phyloP scores from a whole-genome alignment of 2,888 invertebrate genomes.

The Diarsia dahlii region DNA sequence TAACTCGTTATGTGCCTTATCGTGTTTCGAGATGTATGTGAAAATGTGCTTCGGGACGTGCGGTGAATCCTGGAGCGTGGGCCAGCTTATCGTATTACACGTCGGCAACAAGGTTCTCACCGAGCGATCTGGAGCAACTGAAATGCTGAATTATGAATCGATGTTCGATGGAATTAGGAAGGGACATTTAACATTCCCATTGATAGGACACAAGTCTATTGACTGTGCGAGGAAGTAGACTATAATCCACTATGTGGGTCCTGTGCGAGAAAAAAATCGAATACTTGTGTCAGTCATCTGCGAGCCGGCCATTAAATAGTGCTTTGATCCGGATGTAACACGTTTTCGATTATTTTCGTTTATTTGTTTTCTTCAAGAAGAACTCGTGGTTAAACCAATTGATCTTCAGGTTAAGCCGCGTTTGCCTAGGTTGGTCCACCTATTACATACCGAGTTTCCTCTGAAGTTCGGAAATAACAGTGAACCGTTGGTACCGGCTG shows the following conservation, averaged over 20 bases:
- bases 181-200: not conserved
- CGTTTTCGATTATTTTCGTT: not conserved
- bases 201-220: not conserved
- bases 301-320: too few relatives aligned
- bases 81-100: slow-evolving; percentile 72
- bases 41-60: slow-evolving; percentile 71
- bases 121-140: slow-evolving; percentile 44
- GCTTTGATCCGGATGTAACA: not conserved
- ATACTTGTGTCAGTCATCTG: too few relatives aligned
- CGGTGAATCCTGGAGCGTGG: slow-evolving; percentile 62
- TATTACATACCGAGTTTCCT: too few relatives aligned
- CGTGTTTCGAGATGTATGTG: slow-evolving; percentile 68
- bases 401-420: too few relatives aligned
- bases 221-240: not conserved
- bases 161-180: slow-evolving; percentile 1
- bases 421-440: too few relatives aligned
- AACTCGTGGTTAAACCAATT: too few relatives aligned
- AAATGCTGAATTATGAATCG: slow-evolving; percentile 22
- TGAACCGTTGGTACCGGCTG: too few relatives aligned
- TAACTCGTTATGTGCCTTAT: slow-evolving; percentile 65
- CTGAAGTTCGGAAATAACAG: too few relatives aligned
- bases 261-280: not conserved
- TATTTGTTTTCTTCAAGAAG: not conserved
- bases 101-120: slow-evolving; percentile 64
- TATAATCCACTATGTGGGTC: not conserved